Evolutionary conservation across 2,888 invertebrate species (phyloP), one percentile per base, ranked within the genome.

Genomic region (Margaritifera margaritifera): DNA sequence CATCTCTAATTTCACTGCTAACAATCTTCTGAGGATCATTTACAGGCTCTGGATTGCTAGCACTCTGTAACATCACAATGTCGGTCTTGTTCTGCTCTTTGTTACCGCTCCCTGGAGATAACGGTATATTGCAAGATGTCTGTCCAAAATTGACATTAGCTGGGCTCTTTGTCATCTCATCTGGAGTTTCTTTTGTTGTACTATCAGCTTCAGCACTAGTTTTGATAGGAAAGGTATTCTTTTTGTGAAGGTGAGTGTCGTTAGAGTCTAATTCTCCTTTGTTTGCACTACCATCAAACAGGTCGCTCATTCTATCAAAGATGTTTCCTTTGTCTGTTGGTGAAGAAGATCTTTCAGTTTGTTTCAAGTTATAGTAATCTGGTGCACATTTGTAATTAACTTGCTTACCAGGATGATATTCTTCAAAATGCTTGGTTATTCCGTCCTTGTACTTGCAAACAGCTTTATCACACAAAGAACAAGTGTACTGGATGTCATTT

Each of bases 171-270:
- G 42, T 42, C 15, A 42, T 42, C 42, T 42, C 19, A 6, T 62
- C 64, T 24, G 69, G 69, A 42, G 56, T 63, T 59, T 69, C 68
- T 5, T 58, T 68, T 18, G 82, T 84, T 25, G 84, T 82, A 68
- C 82, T 84, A 68, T 82, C 84, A 11, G 84, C 81, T 64, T 84
- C 84, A 1, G 78, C 82, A 54, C 77, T 78, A 0, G 78, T 80
- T 64, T 80, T 82, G 55, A 69, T 74, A 27, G 62, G 69, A 68
- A 68, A 71, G 8, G 68, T 67, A 52, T 77, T 76, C 25, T n/a
- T 24, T 50, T 64, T 64, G 15, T 57, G 24, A 22, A 57, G 25
- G 22, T 57, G 57, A 57, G 22, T 25, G 15, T 22, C 18, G n/a
- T 25, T 25, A 22, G 57, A 57, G 22, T 57, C 57, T 25, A 25